These are phyloP conservation scores for Gadus macrocephalus DNA, from an alignment of 2,113 vertebrate species.

Conservation along the genomic window DNA sequence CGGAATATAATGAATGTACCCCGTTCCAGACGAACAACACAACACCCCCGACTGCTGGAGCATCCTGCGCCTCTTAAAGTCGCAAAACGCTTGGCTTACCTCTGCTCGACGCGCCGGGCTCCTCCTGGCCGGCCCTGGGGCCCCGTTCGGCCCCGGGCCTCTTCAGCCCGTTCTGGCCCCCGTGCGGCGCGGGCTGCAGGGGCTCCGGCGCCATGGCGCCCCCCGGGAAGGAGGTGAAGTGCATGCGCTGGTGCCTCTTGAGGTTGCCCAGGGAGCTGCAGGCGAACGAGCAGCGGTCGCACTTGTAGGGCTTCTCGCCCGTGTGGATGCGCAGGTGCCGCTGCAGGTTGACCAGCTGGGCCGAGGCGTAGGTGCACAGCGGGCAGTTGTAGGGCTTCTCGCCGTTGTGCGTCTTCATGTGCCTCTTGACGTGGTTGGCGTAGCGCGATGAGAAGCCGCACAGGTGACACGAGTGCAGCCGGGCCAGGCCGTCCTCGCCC, in stretches of 20 bases:
- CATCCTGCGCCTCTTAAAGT: too few species aligned
- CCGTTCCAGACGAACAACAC: too few species aligned
- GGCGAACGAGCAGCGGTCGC: slow-evolving; percentile 87
- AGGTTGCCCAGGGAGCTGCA: slow-evolving; percentile 97
- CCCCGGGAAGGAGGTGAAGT: slow-evolving; percentile 65
- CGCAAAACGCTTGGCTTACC: slow-evolving; percentile 26
- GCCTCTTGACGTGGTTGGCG: slow-evolving; percentile 94
- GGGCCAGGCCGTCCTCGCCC: slow-evolving; percentile 60
- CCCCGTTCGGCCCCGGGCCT: slow-evolving; percentile 62
- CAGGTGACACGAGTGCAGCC: slow-evolving; percentile 86
- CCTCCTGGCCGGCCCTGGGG: slow-evolving; percentile 34
- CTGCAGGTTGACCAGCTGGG: slow-evolving; percentile 96
- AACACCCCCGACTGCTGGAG: too few species aligned
- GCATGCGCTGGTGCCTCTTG: slow-evolving; percentile 92
- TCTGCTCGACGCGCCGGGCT: slow-evolving; percentile 39
- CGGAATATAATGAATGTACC: too few species aligned
- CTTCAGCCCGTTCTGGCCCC: slow-evolving; percentile 61
- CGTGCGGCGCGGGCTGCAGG: slow-evolving; percentile 55
- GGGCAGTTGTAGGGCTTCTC: slow-evolving; percentile 95
- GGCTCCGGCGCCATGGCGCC: slow-evolving; percentile 56
- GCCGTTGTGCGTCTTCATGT: slow-evolving; percentile 98
- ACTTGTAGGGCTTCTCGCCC: slow-evolving; percentile 96
- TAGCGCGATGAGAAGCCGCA: slow-evolving; percentile 95
- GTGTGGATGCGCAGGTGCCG: slow-evolving; percentile 95
- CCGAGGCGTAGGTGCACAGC: slow-evolving; percentile 90